These are phyloP conservation scores for Semnopithecus entellus DNA, from an alignment of 2,113 vertebrate species.

Conservation along the genomic window DNA sequence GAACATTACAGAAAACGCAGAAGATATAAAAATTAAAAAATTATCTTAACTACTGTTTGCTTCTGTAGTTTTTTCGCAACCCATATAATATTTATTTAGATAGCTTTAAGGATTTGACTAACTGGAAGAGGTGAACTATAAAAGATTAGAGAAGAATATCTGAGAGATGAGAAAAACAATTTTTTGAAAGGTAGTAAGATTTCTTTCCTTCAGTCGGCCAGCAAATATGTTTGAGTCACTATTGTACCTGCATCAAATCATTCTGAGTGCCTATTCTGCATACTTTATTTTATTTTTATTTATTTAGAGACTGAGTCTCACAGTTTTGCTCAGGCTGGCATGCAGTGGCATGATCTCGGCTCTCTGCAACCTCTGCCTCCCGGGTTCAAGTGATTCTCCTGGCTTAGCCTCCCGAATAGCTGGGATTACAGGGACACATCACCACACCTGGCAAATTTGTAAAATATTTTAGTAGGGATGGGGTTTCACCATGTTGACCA, in stretches of 20 bases:
- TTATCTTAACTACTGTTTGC: neutral
- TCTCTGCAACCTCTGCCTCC: too few species aligned
- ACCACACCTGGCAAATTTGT: too few species aligned
- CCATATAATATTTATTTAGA: neutral
- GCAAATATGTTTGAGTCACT: neutral
- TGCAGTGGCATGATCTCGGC: too few species aligned
- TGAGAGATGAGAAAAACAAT: neutral
- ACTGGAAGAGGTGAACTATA: conserved; percentile 7
- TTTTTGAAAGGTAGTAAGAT: neutral
- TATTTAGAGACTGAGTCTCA: too few species aligned
- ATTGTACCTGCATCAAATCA: neutral
- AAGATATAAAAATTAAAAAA: neutral
- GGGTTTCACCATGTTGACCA: too few species aligned
- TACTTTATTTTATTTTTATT: too few species aligned
- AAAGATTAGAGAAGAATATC: conserved; percentile 18
- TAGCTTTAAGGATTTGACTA: conserved; percentile 26
- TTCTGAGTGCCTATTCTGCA: neutral
- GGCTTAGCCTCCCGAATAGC: too few species aligned
- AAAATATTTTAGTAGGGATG: too few species aligned
- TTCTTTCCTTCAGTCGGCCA: neutral
- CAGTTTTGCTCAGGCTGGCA: too few species aligned
- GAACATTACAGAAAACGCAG: neutral
- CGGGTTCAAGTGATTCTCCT: too few species aligned
- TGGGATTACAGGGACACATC: too few species aligned
- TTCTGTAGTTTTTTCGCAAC: neutral